These are phyloP conservation scores for Rhinopomastus cyanomelas DNA, from an alignment of 2,113 vertebrate genomes.

Conservation along the genomic window DNA sequence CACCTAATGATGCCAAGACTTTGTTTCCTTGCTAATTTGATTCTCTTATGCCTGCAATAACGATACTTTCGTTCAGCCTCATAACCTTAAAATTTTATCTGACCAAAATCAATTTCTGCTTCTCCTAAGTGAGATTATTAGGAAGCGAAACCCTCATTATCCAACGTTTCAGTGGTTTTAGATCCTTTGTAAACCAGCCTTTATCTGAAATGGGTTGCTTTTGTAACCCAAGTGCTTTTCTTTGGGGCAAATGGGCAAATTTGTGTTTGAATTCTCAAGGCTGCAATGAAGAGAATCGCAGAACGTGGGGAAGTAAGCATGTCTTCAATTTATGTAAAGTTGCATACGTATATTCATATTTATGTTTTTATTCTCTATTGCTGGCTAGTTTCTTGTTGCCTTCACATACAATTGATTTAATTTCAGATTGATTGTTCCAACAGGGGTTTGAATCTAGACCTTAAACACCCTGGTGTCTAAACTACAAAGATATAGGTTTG, in stretches of 20 bases:
- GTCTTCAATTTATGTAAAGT: too few species aligned
- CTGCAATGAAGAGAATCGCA: background rate
- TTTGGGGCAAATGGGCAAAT: background rate
- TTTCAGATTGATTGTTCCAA: background rate
- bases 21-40: background rate
- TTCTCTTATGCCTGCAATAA: background rate
- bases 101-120: background rate
- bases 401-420: background rate
- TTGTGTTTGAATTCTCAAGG: background rate
- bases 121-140: background rate
- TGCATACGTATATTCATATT: too few species aligned
- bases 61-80: background rate
- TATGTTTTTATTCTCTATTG: too few species aligned
- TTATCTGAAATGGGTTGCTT: background rate
- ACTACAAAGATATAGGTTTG: background rate
- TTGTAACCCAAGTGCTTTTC: background rate
- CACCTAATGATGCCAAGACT: fast-evolving
- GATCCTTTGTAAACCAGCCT: background rate
- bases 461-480: background rate
- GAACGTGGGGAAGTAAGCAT: background rate
- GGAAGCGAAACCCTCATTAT: background rate
- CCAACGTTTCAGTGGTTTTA: background rate
- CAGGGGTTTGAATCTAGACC: background rate
- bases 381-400: background rate
- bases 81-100: background rate